Evolutionary conservation across 2,113 vertebrate genomes (phyloP).

Genomic region (Brachyhypopomus occidentalis): DNA sequence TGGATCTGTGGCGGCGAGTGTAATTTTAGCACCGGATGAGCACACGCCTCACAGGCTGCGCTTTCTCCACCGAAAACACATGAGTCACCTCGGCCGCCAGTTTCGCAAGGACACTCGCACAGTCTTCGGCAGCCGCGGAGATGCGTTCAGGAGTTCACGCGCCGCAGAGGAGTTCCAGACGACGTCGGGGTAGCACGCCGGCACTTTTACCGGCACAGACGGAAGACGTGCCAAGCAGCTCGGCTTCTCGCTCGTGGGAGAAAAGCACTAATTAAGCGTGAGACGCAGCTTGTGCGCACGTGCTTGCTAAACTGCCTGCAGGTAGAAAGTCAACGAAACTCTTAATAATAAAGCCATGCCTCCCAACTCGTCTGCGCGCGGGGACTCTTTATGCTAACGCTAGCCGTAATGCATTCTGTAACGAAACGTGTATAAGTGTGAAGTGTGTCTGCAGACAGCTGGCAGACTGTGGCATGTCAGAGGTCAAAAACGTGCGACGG

Average conservation of each 20-base stretch:
- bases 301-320: slow-evolving; percentile 1
- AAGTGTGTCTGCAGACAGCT: not conserved
- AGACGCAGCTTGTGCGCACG: not conserved
- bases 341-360: no score
- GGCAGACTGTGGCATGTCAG: no score
- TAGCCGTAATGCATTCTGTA: not conserved
- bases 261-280: slow-evolving; percentile 17
- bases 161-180: slow-evolving; percentile 8
- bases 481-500: no score
- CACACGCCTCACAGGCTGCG: not conserved
- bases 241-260: not conserved
- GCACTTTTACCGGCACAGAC: not conserved
- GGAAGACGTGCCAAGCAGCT: not conserved
- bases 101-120: slow-evolving; percentile 41
- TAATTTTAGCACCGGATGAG: slow-evolving; percentile 27
- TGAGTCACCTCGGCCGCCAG: slow-evolving; percentile 11
- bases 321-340: slow-evolving; percentile 9
- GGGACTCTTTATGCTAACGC: not conserved
- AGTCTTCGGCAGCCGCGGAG: not conserved
- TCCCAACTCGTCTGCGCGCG: no score
- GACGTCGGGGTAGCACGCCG: not conserved
- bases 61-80: not conserved
- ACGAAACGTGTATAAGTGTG: not conserved
- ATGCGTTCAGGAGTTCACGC: not conserved
- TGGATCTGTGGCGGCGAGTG: not conserved